These are phyloP conservation scores for Cebus imitator DNA, from an alignment of 2,113 vertebrate genomes.

Conservation along the genomic window DNA sequence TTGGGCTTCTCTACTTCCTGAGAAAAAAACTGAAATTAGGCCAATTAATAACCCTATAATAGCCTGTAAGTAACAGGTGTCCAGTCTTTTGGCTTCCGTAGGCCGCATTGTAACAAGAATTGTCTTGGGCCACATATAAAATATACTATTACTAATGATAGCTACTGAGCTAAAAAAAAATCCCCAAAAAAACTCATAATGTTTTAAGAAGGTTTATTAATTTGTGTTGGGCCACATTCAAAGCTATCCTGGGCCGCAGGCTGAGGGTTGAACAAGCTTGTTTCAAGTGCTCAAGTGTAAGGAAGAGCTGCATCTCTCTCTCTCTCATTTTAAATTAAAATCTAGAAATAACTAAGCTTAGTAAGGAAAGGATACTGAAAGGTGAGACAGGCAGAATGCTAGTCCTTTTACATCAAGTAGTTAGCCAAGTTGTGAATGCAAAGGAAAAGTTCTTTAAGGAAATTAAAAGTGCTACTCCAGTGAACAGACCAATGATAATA, in stretches of 20 bases:
- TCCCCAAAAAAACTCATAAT: no score
- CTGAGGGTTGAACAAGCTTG: no score
- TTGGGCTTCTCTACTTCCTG: background rate
- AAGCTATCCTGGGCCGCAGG: no score
- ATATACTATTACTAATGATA: no score
- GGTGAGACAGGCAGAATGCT: background rate
- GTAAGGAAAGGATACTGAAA: background rate
- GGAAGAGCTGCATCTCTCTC: background rate
- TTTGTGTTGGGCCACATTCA: no score
- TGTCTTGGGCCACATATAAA: no score
- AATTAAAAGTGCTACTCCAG: background rate
- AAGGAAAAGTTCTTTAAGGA: background rate
- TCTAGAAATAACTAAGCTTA: background rate
- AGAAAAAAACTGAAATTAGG: background rate
- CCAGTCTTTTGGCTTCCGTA: no score
- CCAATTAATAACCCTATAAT: background rate
- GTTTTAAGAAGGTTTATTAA: no score
- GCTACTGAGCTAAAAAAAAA: no score
- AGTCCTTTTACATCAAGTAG: background rate
- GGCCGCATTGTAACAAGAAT: no score
- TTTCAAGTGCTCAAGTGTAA: background rate
- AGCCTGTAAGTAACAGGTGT: background rate
- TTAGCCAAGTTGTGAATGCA: background rate
- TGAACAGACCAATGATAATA: background rate
- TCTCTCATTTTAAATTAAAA: background rate